These are phyloP conservation scores for Tachysurus vachellii DNA, from an alignment of 2,113 vertebrate genomes.

Conservation along the genomic window DNA sequence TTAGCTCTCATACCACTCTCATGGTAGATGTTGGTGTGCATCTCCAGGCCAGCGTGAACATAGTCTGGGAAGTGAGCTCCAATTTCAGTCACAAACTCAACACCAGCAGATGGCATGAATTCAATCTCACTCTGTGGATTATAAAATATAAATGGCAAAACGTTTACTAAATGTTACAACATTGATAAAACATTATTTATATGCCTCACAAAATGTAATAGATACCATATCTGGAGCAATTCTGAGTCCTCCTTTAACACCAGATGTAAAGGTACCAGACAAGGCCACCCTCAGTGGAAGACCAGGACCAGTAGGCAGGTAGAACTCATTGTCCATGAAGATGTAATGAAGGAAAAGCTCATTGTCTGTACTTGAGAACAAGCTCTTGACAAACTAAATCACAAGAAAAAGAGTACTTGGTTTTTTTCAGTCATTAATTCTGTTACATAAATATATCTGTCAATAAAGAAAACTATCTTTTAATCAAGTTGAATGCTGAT, in stretches of 20 bases:
- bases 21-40: slow-evolving; percentile 86
- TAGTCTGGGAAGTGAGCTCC: slow-evolving; percentile 83
- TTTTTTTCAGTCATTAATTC: background rate
- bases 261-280: slow-evolving; percentile 83
- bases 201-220: background rate
- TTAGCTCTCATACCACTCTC: slow-evolving; percentile 78
- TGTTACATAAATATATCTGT: too few species aligned
- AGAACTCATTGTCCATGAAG: slow-evolving; percentile 94
- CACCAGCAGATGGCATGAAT: slow-evolving; percentile 82
- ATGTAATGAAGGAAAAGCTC: slow-evolving; percentile 90
- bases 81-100: slow-evolving; percentile 85
- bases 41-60: slow-evolving; percentile 78
- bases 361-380: slow-evolving; percentile 76
- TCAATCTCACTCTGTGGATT: slow-evolving; percentile 73
- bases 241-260: slow-evolving; percentile 78
- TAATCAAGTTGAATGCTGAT: background rate
- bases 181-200: background rate
- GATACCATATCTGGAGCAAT: slow-evolving; percentile 77
- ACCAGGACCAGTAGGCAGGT: slow-evolving; percentile 86
- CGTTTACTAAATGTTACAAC: background rate
- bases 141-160: background rate
- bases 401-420: background rate
- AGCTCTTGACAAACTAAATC: slow-evolving; percentile 65
- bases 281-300: slow-evolving; percentile 85
- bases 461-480: background rate